Evolutionary conservation across 92 coral and sea anemone genomes (phyloP).

Genomic region (Paragorgia papillata): DNA sequence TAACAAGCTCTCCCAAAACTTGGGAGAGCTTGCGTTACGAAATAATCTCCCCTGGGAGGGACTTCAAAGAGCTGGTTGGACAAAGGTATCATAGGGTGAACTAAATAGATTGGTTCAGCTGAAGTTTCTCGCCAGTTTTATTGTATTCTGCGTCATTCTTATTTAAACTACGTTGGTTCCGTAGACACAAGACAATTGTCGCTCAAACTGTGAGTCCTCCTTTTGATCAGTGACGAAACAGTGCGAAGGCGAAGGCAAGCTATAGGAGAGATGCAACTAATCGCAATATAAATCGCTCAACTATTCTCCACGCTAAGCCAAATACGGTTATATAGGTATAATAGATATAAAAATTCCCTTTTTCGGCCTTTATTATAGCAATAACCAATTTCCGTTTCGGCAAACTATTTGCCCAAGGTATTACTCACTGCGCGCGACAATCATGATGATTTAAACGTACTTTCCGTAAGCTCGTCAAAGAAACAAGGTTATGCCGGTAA

Average conservation of each 20-base stretch:
- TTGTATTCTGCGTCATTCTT: neutral
- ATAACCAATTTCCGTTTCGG: no score
- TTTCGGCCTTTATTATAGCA: no score
- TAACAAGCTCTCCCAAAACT: no score
- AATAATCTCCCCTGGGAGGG: neutral
- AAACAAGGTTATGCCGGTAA: no score
- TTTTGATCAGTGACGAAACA: neutral
- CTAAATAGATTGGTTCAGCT: slow-evolving; percentile 5
- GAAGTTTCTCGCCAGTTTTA: neutral
- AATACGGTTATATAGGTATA: no score
- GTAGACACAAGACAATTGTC: neutral
- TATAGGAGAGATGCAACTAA: neutral
- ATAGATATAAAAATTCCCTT: no score
- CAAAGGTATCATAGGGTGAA: slow-evolving; percentile 8
- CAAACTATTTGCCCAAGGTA: no score
- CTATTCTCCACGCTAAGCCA: no score
- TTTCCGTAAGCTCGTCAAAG: no score
- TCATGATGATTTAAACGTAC: no score
- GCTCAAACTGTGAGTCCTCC: slow-evolving; percentile 2
- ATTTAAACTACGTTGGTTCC: slow-evolving; percentile 6
- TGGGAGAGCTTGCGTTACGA: neutral
- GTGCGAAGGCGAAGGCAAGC: neutral
- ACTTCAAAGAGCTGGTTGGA: neutral
- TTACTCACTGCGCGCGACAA: no score
- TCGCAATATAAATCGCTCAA: no score